Evolutionary conservation across 2,113 vertebrate species (phyloP), one percentile per base, ranked within the genome.

Genomic region (Tautogolabrus adspersus): DNA sequence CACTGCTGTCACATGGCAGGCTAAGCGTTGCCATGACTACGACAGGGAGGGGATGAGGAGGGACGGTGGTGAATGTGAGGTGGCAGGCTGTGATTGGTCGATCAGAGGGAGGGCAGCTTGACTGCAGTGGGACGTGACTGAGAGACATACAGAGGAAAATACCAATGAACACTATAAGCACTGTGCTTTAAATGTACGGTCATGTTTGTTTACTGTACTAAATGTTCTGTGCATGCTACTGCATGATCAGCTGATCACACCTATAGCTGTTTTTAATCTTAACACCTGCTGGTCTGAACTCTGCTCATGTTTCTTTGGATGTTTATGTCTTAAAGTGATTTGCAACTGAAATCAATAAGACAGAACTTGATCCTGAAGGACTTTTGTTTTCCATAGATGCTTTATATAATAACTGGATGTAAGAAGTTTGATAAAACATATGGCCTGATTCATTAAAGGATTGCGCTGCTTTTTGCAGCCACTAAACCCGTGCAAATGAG

Each of bases 111-210:
- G 82, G 92, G 89, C 88, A 65, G 85, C 63, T 81, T 81, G 83
- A 93, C 94, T 93, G 94, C 93, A 94, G 90, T 93, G 92, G 85
- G 91, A 94, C 92, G 91, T 94, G 94, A 94, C 87, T 66, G 81
- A 80, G 63, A 76, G 30, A 54, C 23, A 22, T 49, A 30, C 49
- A 16, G 38, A 61, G 26, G 70, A 61, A 57, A 76, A 62, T 34
- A 56, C 64, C 3, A 49, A 9, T 47, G 47, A 51, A 51, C 18
- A 51, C 42, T 44, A 44, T 44, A 3, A 10, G 42, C 10, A 10
- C 42, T 44, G 47, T 19, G 46, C 5, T 16, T 16, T 16, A 47
- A 4, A 51, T 16, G 19, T n/a, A 37, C 59, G 21, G 42, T 38
- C 21, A 26, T 60, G 72, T 11, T 10, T 26, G n/a, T 37, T 21